These are phyloP conservation scores for Nothoprocta perdicaria DNA, from an alignment of 2,113 vertebrate genomes.

Conservation along the genomic window DNA sequence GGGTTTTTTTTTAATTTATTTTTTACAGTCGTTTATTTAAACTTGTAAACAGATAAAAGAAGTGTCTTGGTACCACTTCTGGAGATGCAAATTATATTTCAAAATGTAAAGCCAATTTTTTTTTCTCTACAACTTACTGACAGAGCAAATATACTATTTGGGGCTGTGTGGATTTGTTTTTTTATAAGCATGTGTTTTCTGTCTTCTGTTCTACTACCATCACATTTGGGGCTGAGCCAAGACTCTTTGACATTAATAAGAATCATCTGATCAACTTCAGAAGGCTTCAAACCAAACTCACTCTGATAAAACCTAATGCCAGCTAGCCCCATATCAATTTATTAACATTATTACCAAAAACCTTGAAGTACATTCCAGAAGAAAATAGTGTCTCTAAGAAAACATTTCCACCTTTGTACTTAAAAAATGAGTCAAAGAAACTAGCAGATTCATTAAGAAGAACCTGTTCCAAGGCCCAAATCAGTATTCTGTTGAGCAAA, in stretches of 20 bases:
- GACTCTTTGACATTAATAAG: neutral
- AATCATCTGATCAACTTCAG: conserved; percentile 10
- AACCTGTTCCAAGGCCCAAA: neutral
- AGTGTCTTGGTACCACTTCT: conserved; percentile 4
- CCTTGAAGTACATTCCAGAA: conserved; percentile 6
- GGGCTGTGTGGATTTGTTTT: neutral
- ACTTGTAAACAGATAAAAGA: conserved; percentile 9
- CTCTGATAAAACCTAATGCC: neutral
- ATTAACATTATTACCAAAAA: neutral
- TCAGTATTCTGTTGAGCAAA: neutral
- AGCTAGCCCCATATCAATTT: neutral
- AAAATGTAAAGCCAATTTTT: neutral
- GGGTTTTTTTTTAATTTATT: neutral
- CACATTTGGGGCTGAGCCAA: neutral
- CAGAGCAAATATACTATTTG: neutral
- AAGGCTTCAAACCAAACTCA: conserved; percentile 18
- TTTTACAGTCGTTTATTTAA: conserved; percentile 9
- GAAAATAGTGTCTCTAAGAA: neutral
- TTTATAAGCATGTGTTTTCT: neutral
- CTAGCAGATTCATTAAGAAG: neutral
- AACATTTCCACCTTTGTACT: neutral
- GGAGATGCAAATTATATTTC: conserved; percentile 9
- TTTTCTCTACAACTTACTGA: neutral
- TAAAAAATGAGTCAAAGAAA: neutral
- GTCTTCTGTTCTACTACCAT: conserved; percentile 8